Evolutionary conservation across 2,888 invertebrate genomes (phyloP).

Genomic region (Agapetus fuscipes): DNA sequence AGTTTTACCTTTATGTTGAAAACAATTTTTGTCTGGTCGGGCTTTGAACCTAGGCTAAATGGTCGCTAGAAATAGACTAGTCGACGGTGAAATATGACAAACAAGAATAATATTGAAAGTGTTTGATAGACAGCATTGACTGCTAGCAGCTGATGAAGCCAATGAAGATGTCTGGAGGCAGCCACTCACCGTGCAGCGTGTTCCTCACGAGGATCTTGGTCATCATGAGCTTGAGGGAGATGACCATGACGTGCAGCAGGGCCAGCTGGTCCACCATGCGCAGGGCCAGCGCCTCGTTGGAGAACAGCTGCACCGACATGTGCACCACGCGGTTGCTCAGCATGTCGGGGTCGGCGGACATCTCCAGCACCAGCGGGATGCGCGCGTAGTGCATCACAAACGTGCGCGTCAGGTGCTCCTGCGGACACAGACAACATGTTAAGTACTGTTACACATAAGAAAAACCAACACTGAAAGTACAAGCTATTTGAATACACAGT

Average conservation of each 20-base stretch:
- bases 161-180: too few species aligned
- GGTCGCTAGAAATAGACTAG: too few species aligned
- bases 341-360: constrained; percentile 78
- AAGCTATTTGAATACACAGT: too few species aligned
- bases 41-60: background rate
- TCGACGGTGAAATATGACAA: too few species aligned
- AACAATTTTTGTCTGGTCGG: background rate
- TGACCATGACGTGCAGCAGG: constrained; percentile 86
- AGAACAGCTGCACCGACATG: constrained; percentile 94
- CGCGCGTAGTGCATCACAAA: constrained; percentile 95
- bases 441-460: constrained; percentile 1
- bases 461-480: too few species aligned
- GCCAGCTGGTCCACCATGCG: constrained; percentile 87
- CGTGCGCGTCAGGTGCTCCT: constrained; percentile 86
- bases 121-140: too few species aligned
- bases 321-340: constrained; percentile 94
- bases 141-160: too few species aligned
- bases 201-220: constrained; percentile 80
- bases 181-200: constrained; percentile 67
- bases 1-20: too few species aligned
- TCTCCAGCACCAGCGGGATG: constrained; percentile 83
- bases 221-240: constrained; percentile 88
- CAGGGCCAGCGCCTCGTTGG: constrained; percentile 83
- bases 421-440: constrained; percentile 24
- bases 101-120: too few species aligned